Base-by-base conservation (phyloP, 1,140 invertebrate species). In the Drosophila kepulauana region DNA sequence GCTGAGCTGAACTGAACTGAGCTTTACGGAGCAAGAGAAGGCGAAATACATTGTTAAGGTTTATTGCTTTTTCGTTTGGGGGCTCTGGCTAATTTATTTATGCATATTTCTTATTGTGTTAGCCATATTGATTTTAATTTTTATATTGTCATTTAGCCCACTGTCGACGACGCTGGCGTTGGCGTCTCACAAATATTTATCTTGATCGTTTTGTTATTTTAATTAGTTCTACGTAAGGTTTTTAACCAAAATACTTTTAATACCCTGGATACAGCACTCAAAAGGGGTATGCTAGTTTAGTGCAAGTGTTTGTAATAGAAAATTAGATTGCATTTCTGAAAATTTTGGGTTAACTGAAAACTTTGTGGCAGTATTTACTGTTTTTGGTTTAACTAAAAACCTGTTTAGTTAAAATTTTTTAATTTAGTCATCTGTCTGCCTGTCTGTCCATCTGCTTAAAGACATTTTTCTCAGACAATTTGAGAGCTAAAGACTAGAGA, bases 151-250 rank as follows among this genome's bases (percentile, higher is more conserved):
- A 82, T 79, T 79, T 79, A 85, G 66, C 79, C 66, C 64, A 76
- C 67, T 69, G 66, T 49, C 57, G 56, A 13, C 67, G 46, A 62
- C 64, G 64, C 73, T 82, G 81, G 63, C 76, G 79, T 75, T 48
- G 76, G 76, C 64, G 72, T 75, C n/a, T 63, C n/a, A 11, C 10
- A 51, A 63, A 78, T 25, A 80, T 82, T 66, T 78, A 82, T 82
- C 79, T 87, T 54, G 54, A 82, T 46, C 77, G 80, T 84, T 88
- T 87, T 74, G 84, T 87, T 82, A 88, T 87, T 87, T 87, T 88
- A 87, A 87, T 87, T 88, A 87, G 75, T 88, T 86, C 74, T 78
- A 54, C 56, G 56, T 61, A 52, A 73, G 52, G 20, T 30, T 61
- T 63, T 16, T 48, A 4, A 48, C 6, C 38, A 15, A 67, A 51